phyloP scores from a whole-genome alignment of 2,888 invertebrate species.

The Sylvicola fuscatus region DNA sequence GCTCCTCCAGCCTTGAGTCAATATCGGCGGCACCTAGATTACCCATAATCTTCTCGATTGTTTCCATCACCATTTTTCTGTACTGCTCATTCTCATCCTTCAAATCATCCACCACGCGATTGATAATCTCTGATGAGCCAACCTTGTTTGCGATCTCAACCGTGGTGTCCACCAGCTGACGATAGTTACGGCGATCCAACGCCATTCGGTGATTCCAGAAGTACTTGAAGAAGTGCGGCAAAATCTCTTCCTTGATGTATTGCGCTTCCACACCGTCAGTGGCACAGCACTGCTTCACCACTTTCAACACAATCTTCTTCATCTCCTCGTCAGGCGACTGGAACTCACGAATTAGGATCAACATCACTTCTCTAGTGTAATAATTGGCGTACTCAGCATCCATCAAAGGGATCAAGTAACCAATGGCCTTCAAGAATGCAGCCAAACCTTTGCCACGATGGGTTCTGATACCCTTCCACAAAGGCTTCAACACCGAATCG shows the following conservation, averaged over 20 bases:
- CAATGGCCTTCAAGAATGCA: conserved; percentile 98
- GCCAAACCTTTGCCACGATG: conserved; percentile 85
- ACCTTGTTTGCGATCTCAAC: conserved; percentile 99
- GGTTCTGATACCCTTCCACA: conserved; percentile 97
- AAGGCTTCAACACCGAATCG: conserved; percentile 94
- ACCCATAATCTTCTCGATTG: conserved; percentile 96
- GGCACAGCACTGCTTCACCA: conserved; percentile 99
- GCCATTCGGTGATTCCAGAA: conserved; percentile 99
- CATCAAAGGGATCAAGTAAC: conserved; percentile 98
- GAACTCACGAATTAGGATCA: conserved; percentile 96
- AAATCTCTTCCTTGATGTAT: conserved; percentile 97
- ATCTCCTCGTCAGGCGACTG: conserved; percentile 99
- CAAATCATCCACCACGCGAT: conserved; percentile 93
- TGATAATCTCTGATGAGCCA: conserved; percentile 98
- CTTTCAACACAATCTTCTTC: conserved; percentile 99
- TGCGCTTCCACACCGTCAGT: conserved; percentile 99
- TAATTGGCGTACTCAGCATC: conserved; percentile 99
- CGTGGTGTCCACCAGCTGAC: conserved; percentile 96
- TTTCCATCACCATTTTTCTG: conserved; percentile 99
- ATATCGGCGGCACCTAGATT: conserved; percentile 96
- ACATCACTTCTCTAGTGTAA: conserved; percentile 83
- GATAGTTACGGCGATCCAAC: conserved; percentile 88
- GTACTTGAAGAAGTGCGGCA: conserved; percentile 96
- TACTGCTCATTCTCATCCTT: conserved; percentile 99
- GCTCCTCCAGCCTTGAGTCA: conserved; percentile 94